These are phyloP conservation scores for Cyanoderma ruficeps DNA, from an alignment of 2,113 vertebrate species.

Conservation along the genomic window DNA sequence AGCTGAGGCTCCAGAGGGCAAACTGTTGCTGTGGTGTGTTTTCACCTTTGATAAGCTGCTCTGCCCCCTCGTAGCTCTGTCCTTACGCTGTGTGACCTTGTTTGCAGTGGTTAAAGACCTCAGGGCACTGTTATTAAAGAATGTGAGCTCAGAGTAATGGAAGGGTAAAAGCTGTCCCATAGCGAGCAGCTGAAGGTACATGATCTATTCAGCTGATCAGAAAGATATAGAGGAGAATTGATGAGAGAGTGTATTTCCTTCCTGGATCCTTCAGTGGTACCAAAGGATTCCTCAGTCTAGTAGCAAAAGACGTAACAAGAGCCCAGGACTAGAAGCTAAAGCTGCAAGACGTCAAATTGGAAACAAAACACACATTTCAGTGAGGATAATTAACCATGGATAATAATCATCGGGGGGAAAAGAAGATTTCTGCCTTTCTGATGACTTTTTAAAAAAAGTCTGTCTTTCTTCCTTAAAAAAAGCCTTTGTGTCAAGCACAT, in stretches of 20 bases:
- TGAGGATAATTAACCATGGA: neutral
- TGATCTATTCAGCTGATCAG: neutral
- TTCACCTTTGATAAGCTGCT: neutral
- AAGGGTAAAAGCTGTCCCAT: neutral
- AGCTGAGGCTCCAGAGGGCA: neutral
- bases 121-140: neutral
- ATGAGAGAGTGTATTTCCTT: neutral
- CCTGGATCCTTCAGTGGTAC: neutral
- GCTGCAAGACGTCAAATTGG: neutral
- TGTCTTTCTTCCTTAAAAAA: neutral
- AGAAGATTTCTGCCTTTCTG: neutral
- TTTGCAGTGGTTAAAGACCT: neutral
- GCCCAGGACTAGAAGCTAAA: rapidly evolving
- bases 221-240: neutral
- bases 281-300: neutral
- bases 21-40: neutral
- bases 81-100: neutral
- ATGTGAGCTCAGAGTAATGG: neutral
- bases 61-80: neutral
- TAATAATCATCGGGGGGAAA: neutral
- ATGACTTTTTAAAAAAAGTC: neutral
- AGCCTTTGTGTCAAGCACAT: neutral
- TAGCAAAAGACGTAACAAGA: neutral
- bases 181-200: neutral
- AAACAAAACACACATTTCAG: neutral